phyloP scores from a whole-genome alignment of 2,888 invertebrate genomes.

The Chloromyia formosa region DNA sequence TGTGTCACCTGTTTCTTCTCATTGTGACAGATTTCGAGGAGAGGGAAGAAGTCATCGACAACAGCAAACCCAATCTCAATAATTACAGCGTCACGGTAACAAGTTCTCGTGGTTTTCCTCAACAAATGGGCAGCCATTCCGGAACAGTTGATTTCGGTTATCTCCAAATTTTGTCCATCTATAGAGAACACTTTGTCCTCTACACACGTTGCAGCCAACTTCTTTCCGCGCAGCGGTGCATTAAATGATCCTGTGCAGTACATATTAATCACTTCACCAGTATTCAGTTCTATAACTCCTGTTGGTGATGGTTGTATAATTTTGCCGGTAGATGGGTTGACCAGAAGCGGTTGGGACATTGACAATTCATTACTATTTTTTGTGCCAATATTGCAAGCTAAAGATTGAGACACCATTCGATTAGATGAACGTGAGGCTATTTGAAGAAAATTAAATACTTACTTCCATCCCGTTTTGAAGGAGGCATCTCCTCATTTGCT shows the following conservation, averaged over 20 bases:
- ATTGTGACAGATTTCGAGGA: conserved; percentile 56
- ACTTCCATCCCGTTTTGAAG: not conserved
- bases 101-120: conserved; percentile 5
- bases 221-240: conserved; percentile 13
- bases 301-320: conserved; percentile 1
- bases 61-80: conserved; percentile 56
- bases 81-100: not conserved
- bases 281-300: not conserved
- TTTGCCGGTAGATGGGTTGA: not conserved
- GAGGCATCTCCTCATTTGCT: not conserved
- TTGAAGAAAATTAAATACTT: not conserved
- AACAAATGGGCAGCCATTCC: conserved; percentile 11
- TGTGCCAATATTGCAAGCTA: conserved; percentile 19
- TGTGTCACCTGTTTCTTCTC: conserved; percentile 52
- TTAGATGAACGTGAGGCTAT: not conserved
- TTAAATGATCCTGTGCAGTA: conserved; percentile 26
- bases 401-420: too few relatives aligned
- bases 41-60: conserved; percentile 52
- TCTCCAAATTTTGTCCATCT: conserved; percentile 46
- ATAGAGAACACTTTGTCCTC: conserved; percentile 47
- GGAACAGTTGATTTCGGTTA: conserved; percentile 53
- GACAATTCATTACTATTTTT: conserved; percentile 25
- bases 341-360: conserved; percentile 15
- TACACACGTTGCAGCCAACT: conserved; percentile 47
- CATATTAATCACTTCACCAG: not conserved